Percentiles rank a stretch among this genome's conserved stretches.
phyloP scores from a whole-genome alignment of 2,888 invertebrate species.

The Sinhomidia bicolor region DNA sequence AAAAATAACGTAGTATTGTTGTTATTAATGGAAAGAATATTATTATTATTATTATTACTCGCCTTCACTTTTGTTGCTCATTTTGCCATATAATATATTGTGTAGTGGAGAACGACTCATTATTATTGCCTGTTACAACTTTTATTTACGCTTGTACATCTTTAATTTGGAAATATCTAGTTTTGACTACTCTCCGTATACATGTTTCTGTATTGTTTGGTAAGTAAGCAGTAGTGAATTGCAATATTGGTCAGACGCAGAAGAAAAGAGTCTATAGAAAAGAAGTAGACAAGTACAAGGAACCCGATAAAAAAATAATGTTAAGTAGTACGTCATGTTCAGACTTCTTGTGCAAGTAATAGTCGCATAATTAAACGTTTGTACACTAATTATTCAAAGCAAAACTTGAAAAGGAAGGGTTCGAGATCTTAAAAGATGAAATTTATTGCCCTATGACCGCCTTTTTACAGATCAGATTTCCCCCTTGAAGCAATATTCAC shows the following conservation, averaged over 20 bases:
- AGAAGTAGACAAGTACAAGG: neutral
- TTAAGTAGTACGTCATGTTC: constrained; percentile 17
- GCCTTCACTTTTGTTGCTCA: neutral
- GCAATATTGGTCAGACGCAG: neutral
- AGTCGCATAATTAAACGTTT: constrained; percentile 69
- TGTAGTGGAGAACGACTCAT: too few species aligned
- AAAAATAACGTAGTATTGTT: neutral
- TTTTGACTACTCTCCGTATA: constrained; percentile 26
- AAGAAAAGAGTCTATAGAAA: neutral
- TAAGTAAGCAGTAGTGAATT: neutral
- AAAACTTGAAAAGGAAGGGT: constrained; percentile 67
- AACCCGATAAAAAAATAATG: neutral
- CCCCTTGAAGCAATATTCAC: constrained; percentile 41
- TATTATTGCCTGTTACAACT: constrained; percentile 8
- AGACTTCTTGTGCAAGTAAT: constrained; percentile 30
- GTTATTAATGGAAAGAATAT: neutral
- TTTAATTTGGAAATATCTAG: constrained; percentile 47
- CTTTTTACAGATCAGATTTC: constrained; percentile 66
- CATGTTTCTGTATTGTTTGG: constrained; percentile 7
- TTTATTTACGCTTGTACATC: constrained; percentile 4
- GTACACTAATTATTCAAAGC: constrained; percentile 67
- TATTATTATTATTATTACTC: too few species aligned
- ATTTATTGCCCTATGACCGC: constrained; percentile 69
- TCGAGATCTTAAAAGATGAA: constrained; percentile 61
- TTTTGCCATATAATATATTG: neutral